A percentile compares a stretch with the other conserved stretches of the same genome.
These are phyloP conservation scores for Vireo altiloquus DNA, from an alignment of 2,113 vertebrate genomes.

Conservation along the genomic window DNA sequence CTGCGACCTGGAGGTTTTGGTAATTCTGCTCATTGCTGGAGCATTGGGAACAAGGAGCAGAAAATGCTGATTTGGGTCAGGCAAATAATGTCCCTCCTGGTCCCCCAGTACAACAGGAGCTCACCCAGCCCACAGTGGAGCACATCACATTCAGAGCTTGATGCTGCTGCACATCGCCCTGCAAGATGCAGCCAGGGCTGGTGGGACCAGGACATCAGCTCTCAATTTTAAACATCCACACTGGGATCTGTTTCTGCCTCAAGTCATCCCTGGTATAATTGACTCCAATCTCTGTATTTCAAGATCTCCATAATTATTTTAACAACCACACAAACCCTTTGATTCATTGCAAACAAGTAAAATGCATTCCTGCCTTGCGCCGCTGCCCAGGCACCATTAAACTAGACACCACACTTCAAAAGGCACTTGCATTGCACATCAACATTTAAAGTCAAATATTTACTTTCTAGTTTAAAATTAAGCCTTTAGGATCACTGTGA, in stretches of 20 bases:
- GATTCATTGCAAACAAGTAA: neutral
- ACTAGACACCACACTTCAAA: neutral
- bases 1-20: fast-evolving
- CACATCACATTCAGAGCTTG: neutral
- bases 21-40: neutral
- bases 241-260: neutral
- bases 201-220: neutral
- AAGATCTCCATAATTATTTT: neutral
- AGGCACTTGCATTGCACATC: neutral
- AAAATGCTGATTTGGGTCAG: neutral
- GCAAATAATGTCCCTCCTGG: neutral
- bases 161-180: too few species aligned
- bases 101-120: neutral
- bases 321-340: neutral
- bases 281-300: neutral
- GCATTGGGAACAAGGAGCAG: neutral
- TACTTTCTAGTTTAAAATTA: neutral
- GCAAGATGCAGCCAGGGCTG: neutral
- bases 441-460: neutral
- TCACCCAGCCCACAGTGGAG: neutral
- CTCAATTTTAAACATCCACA: neutral
- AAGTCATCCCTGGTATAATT: neutral
- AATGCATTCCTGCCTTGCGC: neutral
- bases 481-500: neutral
- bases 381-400: neutral